Evolutionary conservation across 1,140 invertebrate genomes (phyloP), one percentile per base, ranked within the genome.

Genomic region (Euwallacea fornicatus): DNA sequence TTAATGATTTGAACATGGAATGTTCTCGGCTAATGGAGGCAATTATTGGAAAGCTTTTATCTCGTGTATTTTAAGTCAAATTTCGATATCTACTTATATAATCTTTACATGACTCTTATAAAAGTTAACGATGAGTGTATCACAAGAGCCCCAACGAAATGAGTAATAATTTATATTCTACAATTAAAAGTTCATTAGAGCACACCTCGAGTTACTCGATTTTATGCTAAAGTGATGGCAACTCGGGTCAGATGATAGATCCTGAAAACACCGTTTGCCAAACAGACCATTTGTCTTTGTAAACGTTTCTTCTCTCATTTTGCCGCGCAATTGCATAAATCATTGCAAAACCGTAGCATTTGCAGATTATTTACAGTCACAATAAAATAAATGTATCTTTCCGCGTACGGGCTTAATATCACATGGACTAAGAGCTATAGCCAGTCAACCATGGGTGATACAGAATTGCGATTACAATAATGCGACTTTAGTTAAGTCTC

Each of bases 351-450:
- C 55, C 67, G 67, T 61, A 69, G 46, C 67, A 62, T 69, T 69
- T 62, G 67, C 59, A 69, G 67, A 69, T 69, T 69, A 69, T 69
- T 69, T 69, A 69, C 67, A 53, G 47, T 69, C 67, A 69, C 60
- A 69, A 69, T 69, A 69, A 69, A 69, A 69, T 69, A 69, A 69
- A 69, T 69, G 67, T 69, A 61, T 69, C 67, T 69, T 69, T 69
- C 67, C 59, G 67, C 58, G 60, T 69, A 69, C 50, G 62, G 42
- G 67, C 43, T 61, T 61, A 69, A 62, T 66, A 66, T 66, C 63
- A 66, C 47, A 66, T 66, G 63, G 11, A 41, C 50, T 66, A 33
- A 42, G 63, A 55, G 46, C 63, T 54, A 66, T 66, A 42, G 50
- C 50, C 47, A 55, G 63, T 55, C 50, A 55, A 33, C 63, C 47